phyloP scores from a whole-genome alignment of 30 jellyfish, hydroid and myxozoan genomes.

The Calvadosia cruxmelitensis region DNA sequence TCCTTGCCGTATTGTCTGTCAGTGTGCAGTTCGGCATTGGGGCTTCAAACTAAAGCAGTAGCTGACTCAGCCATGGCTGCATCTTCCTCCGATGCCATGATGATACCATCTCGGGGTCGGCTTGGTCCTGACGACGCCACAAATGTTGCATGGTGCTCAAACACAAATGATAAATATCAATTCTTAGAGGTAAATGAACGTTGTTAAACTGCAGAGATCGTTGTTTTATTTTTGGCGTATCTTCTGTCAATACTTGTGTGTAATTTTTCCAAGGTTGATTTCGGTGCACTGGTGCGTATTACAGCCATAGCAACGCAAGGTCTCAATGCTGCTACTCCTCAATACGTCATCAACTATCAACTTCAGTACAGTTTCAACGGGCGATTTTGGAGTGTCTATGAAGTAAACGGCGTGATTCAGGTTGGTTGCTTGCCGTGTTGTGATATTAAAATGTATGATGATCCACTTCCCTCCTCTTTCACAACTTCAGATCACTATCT shows the following conservation, averaged over 20 bases:
- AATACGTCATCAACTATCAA: constrained; percentile 60
- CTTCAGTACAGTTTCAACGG: constrained; percentile 77
- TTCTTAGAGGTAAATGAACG: not conserved
- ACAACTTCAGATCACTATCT: too few species aligned
- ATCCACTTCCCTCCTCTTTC: too few species aligned
- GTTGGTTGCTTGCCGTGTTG: not conserved
- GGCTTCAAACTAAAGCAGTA: constrained; percentile 45
- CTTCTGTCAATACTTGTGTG: too few species aligned
- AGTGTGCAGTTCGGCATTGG: constrained; percentile 58
- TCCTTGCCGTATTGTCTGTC: not conserved
- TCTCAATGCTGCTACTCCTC: constrained; percentile 44
- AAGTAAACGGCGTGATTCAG: not conserved
- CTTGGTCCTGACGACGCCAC: constrained; percentile 5
- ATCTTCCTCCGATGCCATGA: constrained; percentile 8
- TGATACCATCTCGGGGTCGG: constrained; percentile 36
- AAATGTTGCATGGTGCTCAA: constrained; percentile 14
- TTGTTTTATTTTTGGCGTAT: too few species aligned
- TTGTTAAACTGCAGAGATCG: too few species aligned
- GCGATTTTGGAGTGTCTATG: constrained; percentile 56
- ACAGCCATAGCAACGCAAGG: constrained; percentile 93
- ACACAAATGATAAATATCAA: not conserved
- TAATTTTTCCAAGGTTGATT: constrained; percentile 39
- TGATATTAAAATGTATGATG: too few species aligned
- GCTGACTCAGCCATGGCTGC: constrained; percentile 49
- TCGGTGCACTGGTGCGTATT: constrained; percentile 42